Conservation (phyloP, 2,797 vertebrate species). For the Dendrocincla tyrannina region DNA sequence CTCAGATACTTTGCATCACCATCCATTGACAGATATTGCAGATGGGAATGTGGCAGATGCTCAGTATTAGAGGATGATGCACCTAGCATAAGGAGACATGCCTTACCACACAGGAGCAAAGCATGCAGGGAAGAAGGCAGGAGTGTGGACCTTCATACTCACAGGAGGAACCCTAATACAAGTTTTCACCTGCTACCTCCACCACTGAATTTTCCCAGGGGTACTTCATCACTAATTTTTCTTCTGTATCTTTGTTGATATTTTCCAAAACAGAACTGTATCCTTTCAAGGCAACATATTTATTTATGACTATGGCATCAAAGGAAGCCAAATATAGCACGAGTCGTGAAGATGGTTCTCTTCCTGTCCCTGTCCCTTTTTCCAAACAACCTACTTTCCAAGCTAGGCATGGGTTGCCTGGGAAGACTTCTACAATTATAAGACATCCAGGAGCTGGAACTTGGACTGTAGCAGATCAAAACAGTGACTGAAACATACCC, state of each 20-base stretch:
- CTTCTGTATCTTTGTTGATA: not conserved
- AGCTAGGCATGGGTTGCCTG: not conserved
- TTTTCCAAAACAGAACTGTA: not conserved
- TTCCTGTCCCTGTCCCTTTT: not conserved
- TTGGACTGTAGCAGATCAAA: not conserved
- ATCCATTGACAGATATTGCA: not conserved
- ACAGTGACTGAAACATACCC: not conserved
- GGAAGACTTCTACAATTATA: not conserved
- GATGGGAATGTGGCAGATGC: not conserved
- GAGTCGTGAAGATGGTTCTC: not conserved
- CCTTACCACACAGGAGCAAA: not conserved
- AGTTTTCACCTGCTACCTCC: not conserved
- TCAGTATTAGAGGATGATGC: not conserved
- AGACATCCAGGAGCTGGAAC: not conserved
- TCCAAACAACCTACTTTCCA: conserved; percentile 21
- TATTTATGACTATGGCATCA: not conserved
- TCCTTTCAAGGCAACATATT: not conserved
- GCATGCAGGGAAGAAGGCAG: not conserved
- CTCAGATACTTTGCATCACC: not conserved
- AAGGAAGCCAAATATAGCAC: not conserved
- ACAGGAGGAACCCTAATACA: not conserved
- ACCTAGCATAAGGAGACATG: not conserved
- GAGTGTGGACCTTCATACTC: not conserved
- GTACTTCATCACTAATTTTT: not conserved
- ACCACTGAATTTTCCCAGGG: not conserved